Base-by-base conservation (phyloP, 2,888 invertebrate species). In the Lasius platythorax region DNA sequence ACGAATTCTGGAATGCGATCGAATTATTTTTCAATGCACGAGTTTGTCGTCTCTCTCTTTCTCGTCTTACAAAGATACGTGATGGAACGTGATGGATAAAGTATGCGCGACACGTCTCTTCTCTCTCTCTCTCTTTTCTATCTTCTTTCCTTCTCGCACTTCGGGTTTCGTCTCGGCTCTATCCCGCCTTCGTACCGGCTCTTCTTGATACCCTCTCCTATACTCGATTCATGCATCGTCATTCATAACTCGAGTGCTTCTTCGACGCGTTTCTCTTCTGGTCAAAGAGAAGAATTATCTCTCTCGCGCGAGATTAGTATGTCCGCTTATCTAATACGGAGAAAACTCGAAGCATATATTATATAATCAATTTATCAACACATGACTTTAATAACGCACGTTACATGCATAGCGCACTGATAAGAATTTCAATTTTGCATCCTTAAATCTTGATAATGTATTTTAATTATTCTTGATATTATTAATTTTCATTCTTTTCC, bases 161-260 rank as follows among this genome's bases (percentile, higher is more conserved):
- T 68, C 8, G 23, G 8, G 6, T 8, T 33, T 15, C 23, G 15
- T 5, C 5, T n/a, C 28, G 9, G 15, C n/a, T 40, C 37, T 43
- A 23, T 70, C 33, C 15, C 40, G 9, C n/a, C 43, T 70, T 46
- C 12, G 5, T n/a, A 30, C 18, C 30, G 12, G 46, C 5, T 11
- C 28, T 23, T 23, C 18, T 37, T 28, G 23, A 3, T 23, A 53
- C 12, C 9, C 43, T 30, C 30, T 18, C 33, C 30, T 53, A n/a
- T 53, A n/a, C 30, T 72, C 18, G 18, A 79, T 46, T 61, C 43
- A 72, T 33, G 12, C 33, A 50, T 72, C 18, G 58, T 79, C 72
- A 79, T 72, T 79, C 79, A 43, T 56, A 78, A 61, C 46, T 33
- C 30, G 8, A 53, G 43, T 33, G 9, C 12, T 15, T 78, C 68